These are phyloP conservation scores for Carpatolechia fugitivella DNA, from an alignment of 2,888 invertebrate genomes.

Conservation along the genomic window DNA sequence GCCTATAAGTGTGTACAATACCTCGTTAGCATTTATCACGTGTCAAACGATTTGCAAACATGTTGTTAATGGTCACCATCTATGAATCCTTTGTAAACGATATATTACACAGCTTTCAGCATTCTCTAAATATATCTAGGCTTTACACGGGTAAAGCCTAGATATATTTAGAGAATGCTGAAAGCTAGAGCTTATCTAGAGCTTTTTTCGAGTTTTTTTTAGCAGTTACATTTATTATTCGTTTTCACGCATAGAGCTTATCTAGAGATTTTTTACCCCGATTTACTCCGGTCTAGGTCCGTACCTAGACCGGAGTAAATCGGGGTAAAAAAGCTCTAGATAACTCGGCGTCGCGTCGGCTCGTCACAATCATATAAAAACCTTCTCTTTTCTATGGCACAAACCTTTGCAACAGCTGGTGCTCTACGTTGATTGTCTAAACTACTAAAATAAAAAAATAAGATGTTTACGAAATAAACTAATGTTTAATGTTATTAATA, in stretches of 20 bases:
- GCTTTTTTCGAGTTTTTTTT: constrained; percentile 1
- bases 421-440: too few relatives aligned
- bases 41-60: not conserved
- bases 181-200: not conserved
- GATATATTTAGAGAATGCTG: not conserved
- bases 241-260: not conserved
- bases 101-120: not conserved
- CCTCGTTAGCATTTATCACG: constrained; percentile 3
- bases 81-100: not conserved
- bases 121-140: not conserved
- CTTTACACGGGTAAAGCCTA: not conserved
- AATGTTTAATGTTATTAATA: too few relatives aligned
- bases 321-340: too few relatives aligned
- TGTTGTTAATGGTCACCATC: constrained; percentile 1
- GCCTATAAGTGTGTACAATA: not conserved
- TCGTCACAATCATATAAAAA: too few relatives aligned
- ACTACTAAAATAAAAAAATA: too few relatives aligned
- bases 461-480: too few relatives aligned
- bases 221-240: not conserved
- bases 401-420: too few relatives aligned
- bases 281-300: too few relatives aligned
- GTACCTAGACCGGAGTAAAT: too few relatives aligned
- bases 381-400: too few relatives aligned
- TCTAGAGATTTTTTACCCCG: too few relatives aligned
- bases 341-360: too few relatives aligned